Conservation (phyloP, 2,113 vertebrate genomes). For the Microcebus jonahi region DNA sequence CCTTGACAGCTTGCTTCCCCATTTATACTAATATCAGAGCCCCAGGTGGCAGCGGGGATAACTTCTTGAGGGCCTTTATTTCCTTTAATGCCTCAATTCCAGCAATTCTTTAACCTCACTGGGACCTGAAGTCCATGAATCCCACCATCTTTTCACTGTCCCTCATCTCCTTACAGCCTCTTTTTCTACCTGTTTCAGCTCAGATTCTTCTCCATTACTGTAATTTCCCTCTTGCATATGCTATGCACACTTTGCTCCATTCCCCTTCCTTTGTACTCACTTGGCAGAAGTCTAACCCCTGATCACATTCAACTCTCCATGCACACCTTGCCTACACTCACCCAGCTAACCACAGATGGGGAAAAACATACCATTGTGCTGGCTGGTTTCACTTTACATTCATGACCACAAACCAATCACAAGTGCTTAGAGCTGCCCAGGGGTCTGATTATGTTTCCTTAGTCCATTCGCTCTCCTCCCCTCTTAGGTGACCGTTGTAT, state of each 20-base stretch:
- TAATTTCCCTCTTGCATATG: neutral
- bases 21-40: neutral
- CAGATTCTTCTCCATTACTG: neutral
- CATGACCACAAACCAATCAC: neutral
- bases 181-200: neutral
- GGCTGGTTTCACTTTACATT: slow-evolving; percentile 3
- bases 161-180: neutral
- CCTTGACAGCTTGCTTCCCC: slow-evolving; percentile 19
- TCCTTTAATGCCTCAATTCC: neutral
- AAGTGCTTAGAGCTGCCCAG: neutral
- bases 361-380: neutral
- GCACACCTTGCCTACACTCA: neutral
- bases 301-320: neutral
- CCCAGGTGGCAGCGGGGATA: neutral
- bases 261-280: neutral
- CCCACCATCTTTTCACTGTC: neutral
- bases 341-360: neutral
- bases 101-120: neutral
- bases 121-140: neutral
- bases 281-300: neutral
- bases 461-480: neutral
- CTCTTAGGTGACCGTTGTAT: neutral
- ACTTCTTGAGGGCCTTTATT: neutral
- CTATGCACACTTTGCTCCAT: neutral
- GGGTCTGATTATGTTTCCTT: neutral